These are phyloP conservation scores for Stegodyphus dumicola DNA, from an alignment of 1,140 invertebrate species.

Conservation along the genomic window DNA sequence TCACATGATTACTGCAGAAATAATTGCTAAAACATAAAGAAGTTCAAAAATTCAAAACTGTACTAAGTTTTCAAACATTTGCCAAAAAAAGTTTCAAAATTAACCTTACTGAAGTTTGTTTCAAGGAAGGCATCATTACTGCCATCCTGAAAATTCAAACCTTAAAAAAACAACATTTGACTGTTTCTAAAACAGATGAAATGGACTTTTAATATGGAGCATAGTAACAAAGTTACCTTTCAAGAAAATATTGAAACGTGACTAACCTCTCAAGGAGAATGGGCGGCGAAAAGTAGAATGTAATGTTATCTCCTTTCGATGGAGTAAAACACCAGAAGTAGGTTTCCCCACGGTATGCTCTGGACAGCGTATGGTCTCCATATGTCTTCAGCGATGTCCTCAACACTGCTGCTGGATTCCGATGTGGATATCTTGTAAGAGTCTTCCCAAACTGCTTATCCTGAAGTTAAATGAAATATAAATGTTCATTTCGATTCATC, in stretches of 20 bases:
- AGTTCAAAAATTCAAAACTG: too few relatives aligned
- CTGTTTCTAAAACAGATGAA: slow-evolving; percentile 31
- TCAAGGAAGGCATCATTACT: too few relatives aligned
- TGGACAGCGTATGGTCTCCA: slow-evolving; percentile 82
- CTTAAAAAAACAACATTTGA: too few relatives aligned
- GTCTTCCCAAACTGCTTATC: slow-evolving; percentile 93
- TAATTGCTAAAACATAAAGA: too few relatives aligned
- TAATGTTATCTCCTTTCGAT: slow-evolving; percentile 82
- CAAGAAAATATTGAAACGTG: background rate
- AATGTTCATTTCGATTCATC: too few relatives aligned
- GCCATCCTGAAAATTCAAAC: too few relatives aligned
- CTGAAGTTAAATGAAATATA: background rate
- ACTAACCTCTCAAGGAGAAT: slow-evolving; percentile 74
- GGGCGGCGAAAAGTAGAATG: slow-evolving; percentile 84
- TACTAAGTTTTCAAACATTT: too few relatives aligned
- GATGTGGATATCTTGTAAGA: slow-evolving; percentile 77
- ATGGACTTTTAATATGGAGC: background rate
- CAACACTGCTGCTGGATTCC: slow-evolving; percentile 77
- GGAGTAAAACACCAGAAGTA: slow-evolving; percentile 94
- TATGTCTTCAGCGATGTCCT: slow-evolving; percentile 84
- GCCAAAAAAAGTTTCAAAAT: too few relatives aligned
- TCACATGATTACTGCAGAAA: too few relatives aligned
- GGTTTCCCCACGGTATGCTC: slow-evolving; percentile 87
- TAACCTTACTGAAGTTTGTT: too few relatives aligned
- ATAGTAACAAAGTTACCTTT: background rate